Conservation (phyloP, 35 echinoderm and acorn worm genomes). For the Lytechinus pictus region DNA sequence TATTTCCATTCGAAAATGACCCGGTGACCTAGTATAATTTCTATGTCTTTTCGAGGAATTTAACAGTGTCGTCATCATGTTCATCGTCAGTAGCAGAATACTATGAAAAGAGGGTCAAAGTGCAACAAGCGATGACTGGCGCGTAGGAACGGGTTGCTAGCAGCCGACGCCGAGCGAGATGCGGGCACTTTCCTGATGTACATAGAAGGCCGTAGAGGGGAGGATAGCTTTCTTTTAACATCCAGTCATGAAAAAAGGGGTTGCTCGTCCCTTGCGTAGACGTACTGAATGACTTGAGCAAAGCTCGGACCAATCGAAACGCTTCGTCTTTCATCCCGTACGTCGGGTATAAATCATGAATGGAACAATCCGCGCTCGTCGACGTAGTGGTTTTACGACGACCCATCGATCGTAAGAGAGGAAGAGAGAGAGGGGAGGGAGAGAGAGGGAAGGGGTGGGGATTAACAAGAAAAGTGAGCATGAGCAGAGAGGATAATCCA, state of each 20-base stretch:
- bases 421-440: neutral
- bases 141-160: neutral
- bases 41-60: constrained; percentile 37
- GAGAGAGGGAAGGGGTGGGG: neutral
- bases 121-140: constrained; percentile 43
- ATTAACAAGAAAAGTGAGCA: neutral
- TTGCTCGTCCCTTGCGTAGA: neutral
- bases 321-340: neutral
- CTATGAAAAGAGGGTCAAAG: constrained; percentile 46
- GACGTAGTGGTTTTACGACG: neutral
- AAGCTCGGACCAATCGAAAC: constrained; percentile 52
- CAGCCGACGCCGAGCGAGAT: constrained; percentile 33
- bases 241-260: constrained; percentile 39
- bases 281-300: constrained; percentile 25
- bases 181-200: neutral
- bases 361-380: constrained; percentile 28
- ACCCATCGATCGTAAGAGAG: neutral
- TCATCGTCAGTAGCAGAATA: constrained; percentile 1
- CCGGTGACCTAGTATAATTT: constrained; percentile 42
- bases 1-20: constrained; percentile 17
- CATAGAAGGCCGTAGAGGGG: constrained; percentile 21
- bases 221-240: constrained; percentile 1
- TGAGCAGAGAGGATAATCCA: neutral
- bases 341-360: constrained; percentile 24
- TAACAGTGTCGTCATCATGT: constrained; percentile 3